Evolutionary conservation across 2,888 invertebrate species (phyloP).

Genomic region (Sarcophaga subvicina): DNA sequence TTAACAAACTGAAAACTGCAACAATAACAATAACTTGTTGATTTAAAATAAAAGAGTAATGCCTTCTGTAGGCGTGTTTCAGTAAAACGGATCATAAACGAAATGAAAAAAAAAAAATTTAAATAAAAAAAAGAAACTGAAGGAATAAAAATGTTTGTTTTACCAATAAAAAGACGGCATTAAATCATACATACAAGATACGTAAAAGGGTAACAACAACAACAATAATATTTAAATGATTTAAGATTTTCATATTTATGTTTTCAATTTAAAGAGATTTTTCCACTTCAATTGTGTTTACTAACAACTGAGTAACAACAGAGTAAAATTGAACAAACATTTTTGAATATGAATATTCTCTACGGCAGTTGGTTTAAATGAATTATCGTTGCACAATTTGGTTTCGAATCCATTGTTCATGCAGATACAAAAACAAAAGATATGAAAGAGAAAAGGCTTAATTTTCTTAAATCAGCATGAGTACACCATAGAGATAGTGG

Average conservation of each 20-base stretch:
- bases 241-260: conserved; percentile 4
- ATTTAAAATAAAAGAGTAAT: background rate
- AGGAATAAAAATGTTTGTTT: conserved; percentile 18
- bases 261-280: background rate
- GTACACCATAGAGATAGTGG: background rate
- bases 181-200: conserved; percentile 1
- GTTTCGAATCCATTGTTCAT: conserved; percentile 56
- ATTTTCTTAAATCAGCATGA: conserved; percentile 76
- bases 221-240: background rate
- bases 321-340: conserved; percentile 52
- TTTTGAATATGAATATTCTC: conserved; percentile 33
- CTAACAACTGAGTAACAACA: conserved; percentile 38
- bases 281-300: conserved; percentile 14
- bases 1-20: background rate
- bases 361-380: background rate
- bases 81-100: too few species aligned
- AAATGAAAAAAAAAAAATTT: background rate
- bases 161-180: conserved; percentile 43
- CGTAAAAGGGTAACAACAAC: conserved; percentile 1
- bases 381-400: conserved; percentile 35
- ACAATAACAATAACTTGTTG: too few species aligned
- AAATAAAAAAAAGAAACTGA: too few species aligned
- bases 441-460: conserved; percentile 54
- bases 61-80: too few species aligned
- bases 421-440: conserved; percentile 35